These are phyloP conservation scores for Propithecus perrieri DNA, from an alignment of 2,797 vertebrate species.

Conservation along the genomic window DNA sequence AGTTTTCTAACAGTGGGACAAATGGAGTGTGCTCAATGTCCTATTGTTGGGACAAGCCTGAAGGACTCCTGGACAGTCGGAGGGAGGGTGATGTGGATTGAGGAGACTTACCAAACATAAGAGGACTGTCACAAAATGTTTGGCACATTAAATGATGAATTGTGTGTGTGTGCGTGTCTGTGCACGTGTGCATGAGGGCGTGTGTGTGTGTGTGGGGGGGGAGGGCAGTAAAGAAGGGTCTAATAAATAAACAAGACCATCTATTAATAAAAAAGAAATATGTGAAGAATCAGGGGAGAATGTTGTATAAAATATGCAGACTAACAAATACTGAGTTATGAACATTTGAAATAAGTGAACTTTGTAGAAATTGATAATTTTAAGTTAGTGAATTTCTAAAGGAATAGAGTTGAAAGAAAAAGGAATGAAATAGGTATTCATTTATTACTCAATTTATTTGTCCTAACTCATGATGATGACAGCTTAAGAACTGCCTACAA, in stretches of 20 bases:
- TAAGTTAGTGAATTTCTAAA: not conserved
- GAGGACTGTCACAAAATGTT: not conserved
- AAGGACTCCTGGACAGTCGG: not conserved
- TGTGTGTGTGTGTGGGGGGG: not conserved
- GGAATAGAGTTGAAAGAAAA: not conserved
- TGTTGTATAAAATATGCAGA: not conserved
- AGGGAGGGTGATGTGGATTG: not conserved
- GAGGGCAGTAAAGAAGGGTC: not conserved
- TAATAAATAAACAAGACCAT: not conserved
- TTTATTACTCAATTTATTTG: not conserved
- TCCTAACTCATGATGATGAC: not conserved
- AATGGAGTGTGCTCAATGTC: too few relatives aligned
- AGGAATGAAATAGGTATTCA: not conserved
- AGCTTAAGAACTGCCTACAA: not conserved
- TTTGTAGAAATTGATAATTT: not conserved
- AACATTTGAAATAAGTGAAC: not conserved
- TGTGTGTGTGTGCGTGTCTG: not conserved
- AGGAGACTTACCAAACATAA: not conserved
- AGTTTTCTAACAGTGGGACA: not conserved
- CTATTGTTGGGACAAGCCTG: not conserved
- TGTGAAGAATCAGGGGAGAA: not conserved
- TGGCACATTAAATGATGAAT: not conserved
- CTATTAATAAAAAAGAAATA: not conserved
- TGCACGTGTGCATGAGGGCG: not conserved
- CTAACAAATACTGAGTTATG: not conserved